Percentiles rank a stretch among this genome's conserved stretches.
Evolutionary conservation across 2,113 vertebrate species (phyloP).

Genomic region (Tor tambroides): DNA sequence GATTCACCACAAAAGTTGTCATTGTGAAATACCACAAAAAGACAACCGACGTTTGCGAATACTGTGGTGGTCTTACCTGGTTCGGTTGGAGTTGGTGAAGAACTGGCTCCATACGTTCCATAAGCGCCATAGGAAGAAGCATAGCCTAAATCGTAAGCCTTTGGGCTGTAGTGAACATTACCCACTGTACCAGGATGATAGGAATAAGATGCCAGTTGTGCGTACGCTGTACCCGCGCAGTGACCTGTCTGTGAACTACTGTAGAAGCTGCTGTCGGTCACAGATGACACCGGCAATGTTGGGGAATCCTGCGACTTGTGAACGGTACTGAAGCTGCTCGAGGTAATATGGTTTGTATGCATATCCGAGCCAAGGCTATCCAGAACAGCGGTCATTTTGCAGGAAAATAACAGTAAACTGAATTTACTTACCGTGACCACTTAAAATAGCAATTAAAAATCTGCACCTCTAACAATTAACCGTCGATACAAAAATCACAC

Average conservation of each 20-base stretch:
- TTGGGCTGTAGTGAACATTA: conserved; percentile 76
- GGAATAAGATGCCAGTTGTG: conserved; percentile 80
- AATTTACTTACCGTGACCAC: background rate
- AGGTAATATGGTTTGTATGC: conserved; percentile 84
- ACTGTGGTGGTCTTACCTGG: conserved; percentile 48
- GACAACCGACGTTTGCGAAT: background rate
- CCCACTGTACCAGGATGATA: conserved; percentile 73
- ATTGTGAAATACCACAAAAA: background rate
- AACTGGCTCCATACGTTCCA: conserved; percentile 53
- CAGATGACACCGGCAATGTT: conserved; percentile 84
- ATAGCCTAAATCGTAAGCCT: conserved; percentile 60
- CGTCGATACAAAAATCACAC: background rate
- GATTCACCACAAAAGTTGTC: conserved; percentile 27
- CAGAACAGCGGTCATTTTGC: conserved; percentile 84
- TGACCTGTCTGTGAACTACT: conserved; percentile 80
- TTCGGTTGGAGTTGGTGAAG: conserved; percentile 61
- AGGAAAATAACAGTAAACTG: background rate
- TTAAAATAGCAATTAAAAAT: background rate
- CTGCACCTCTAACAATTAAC: background rate
- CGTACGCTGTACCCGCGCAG: conserved; percentile 78
- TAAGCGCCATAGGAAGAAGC: conserved; percentile 57
- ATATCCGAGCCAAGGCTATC: conserved; percentile 85
- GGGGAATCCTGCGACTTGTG: conserved; percentile 84
- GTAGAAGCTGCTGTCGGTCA: conserved; percentile 87
- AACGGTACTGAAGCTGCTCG: conserved; percentile 79